A percentile compares a stretch with the other conserved stretches of the same genome.
Evolutionary conservation across 2,888 invertebrate species (phyloP).

Genomic region (Allacma fusca): DNA sequence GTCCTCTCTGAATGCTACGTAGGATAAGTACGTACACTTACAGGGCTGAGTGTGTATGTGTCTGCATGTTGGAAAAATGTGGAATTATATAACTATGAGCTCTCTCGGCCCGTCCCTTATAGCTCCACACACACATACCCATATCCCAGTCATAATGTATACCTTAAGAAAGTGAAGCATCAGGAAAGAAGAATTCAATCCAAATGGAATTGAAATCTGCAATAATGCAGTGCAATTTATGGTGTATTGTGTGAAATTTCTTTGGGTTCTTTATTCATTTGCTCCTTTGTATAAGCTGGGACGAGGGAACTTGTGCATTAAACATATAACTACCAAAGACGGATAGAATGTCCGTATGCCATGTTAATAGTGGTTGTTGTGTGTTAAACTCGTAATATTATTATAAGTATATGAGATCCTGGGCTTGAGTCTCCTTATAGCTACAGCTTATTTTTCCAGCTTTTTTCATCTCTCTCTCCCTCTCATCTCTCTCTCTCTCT

Average conservation of each 20-base stretch:
- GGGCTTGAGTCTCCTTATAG: neutral
- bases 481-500: slow-evolving; percentile 1
- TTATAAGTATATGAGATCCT: neutral
- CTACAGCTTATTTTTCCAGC: slow-evolving; percentile 6
- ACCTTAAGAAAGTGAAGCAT: slow-evolving; percentile 44
- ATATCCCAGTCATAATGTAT: slow-evolving; percentile 30
- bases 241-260: slow-evolving; percentile 49
- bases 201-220: slow-evolving; percentile 48
- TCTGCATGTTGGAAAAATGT: neutral
- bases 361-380: neutral
- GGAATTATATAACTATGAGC: slow-evolving; percentile 1
- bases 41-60: neutral
- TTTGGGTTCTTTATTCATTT: slow-evolving; percentile 46
- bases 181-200: slow-evolving; percentile 42
- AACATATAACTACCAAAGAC: slow-evolving; percentile 23
- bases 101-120: neutral
- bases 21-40: neutral
- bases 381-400: slow-evolving; percentile 4
- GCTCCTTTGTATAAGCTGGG: slow-evolving; percentile 36
- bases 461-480: slow-evolving; percentile 11
- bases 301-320: slow-evolving; percentile 31
- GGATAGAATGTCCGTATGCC: neutral
- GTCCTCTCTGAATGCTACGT: slow-evolving; percentile 2
- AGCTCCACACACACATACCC: neutral
- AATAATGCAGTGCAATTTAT: slow-evolving; percentile 51